Evolutionary conservation across 35 echinoderm and acorn worm species (phyloP), one percentile per base, ranked within the genome.

Genomic region (Apostichopus californicus): DNA sequence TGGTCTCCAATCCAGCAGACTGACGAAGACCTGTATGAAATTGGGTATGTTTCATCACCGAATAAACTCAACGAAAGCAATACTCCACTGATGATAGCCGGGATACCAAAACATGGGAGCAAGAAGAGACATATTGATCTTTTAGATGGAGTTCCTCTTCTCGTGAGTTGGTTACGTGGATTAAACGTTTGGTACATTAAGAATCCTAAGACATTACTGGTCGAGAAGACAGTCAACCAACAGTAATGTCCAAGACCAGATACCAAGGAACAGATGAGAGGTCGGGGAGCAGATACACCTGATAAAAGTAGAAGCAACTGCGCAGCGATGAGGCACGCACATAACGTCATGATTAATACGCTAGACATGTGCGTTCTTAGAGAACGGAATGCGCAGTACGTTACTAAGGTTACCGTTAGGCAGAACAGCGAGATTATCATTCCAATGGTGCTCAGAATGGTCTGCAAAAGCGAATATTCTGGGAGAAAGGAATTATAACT

Each of bases 261-360:
- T 14, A 91, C 72, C 24, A 61, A 18, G 13, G 90, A 72, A 80
- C 90, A 91, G 21, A 78, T 12, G 10, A 22, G 14, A 1, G 55
- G 75, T 13, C 18, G 24, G 11, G 23, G 13, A 14, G 90, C 55
- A 56, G 24, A 22, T 12, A 55, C 3, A 2, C 71, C 71, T 21
- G 71, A 20, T 12, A 91, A 78, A 1, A 91, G 53, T 11, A 91
- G 75, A 21, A 91, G 54, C 25, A 56, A 34, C 22, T 91, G 90
- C 5, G 70, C 72, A 2, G 73, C 10, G 10, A 91, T 56, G 3
- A 91, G 73, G 55, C 14, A 77, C 54, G 55, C 72, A 56, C 71
- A 78, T 9, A 91, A 23, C 14, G 71, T 78, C 90, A 91, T 91
- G 22, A 91, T 91, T 11, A 78, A 58, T 9, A 78, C 59, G 26